Evolutionary conservation across 2,888 invertebrate genomes (phyloP), one percentile per base, ranked within the genome.

Genomic region (Sinelater perroti): DNA sequence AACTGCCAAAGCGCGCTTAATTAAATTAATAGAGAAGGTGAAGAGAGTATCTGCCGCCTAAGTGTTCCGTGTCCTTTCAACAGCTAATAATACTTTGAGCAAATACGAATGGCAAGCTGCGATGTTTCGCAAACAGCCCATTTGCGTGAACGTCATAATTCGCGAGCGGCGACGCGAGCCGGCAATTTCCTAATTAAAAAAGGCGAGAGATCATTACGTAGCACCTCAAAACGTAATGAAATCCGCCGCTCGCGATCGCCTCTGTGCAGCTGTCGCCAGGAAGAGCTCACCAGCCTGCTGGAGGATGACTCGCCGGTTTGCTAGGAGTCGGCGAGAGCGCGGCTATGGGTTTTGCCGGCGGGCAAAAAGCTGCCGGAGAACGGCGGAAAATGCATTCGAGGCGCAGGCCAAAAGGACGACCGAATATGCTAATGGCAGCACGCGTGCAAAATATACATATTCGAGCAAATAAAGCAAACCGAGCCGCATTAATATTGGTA

Each of bases 381-480:
- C 21, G 11, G 17, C n/a, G n/a, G n/a, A 3, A 17, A 16, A 8
- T 3, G 8, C 14, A 21, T 21, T 20, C 4, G 40, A 40, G 13
- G 40, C 8, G 1, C 24, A 24, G 40, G 26, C 26, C 14, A 26
- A 24, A 7, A 21, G 24, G 16, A 40, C 6, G 26, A 40, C 26
- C 40, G 26, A 16, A 40, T 40, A 40, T 40, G 40, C 26, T 40
- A 40, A 40, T 40, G 13, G 40, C 40, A 40, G 24, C 40, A 40
- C 40, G 40, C 40, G 24, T 20, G 20, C 11, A 13, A 40, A 24
- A 40, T 24, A 20, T 13, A 21, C 7, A 5, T 11, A 40, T 14
- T 14, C 13, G 14, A 40, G n/a, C 14, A 40, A 14, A 40, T 40
- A 40, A 40, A 40, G 26, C 14, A 40, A 21, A 21, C 13, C 10